Base-by-base conservation (phyloP, 2,797 vertebrate genomes). In the Odontamblyopus rebecca region DNA sequence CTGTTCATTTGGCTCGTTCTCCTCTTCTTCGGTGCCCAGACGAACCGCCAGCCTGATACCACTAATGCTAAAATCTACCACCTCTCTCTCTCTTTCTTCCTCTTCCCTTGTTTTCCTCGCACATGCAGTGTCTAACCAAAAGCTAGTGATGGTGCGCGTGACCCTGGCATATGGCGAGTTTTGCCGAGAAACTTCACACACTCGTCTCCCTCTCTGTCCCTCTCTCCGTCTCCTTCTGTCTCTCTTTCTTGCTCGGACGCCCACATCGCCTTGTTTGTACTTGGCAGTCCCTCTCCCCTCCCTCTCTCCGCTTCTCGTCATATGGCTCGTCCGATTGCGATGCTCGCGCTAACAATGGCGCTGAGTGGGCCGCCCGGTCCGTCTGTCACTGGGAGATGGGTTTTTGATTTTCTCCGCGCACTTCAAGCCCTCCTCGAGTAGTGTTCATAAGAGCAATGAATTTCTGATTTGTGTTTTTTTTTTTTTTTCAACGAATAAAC, bases 141-240 rank as follows among this genome's bases (percentile, higher is more conserved):
- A 80, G 80, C 83, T 61, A 82, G 87, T 87, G 90, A 89, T 91
- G 81, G 77, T 78, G 85, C 38, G 89, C 51, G 79, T 89, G 81
- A 90, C 88, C 88, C 88, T 78, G 88, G 72, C 89, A 91, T 91
- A 90, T 89, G 86, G 85, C 70, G 66, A 61, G 74, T 83, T 85
- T 85, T 77, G 73, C 79, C 68, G 82, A 81, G 69, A 83, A 85
- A 87, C 87, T 89, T 86, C 73, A 82, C 87, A 78, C 67, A 61
- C 32, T 0, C 63, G 13, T 61, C 59, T 69, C 64, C 59, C 50
- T 69, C 71, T 62, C 67, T 68, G 51, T 64, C 68, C 67, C 65
- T 63, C 35, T 38, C 8, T 38, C 35, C 8, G 26, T 71, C 35
- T 65, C 68, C 67, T 38, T 64, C 61, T 44, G 73, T 78, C 54